Evolutionary conservation across 2,797 vertebrate species (phyloP), one percentile per base, ranked within the genome.

Genomic region (Chromis chromis): DNA sequence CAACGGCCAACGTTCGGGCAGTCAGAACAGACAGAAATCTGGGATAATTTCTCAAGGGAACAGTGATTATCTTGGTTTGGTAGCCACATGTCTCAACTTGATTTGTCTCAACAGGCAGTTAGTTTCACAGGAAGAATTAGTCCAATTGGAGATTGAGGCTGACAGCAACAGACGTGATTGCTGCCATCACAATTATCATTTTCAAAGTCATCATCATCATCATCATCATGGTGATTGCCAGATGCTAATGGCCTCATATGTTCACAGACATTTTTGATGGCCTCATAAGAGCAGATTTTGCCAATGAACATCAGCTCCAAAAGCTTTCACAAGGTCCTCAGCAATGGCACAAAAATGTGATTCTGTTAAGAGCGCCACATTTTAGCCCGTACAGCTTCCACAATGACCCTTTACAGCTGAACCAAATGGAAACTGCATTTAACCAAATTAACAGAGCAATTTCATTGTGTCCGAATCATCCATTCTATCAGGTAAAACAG

Each of bases 121-220:
- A 60, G 65, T 63, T 80, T 81, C 65, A 55, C 79, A 76, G 75
- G 39, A 39, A 62, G 24, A 73, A 82, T 76, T 54, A 57, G 57
- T 55, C 74, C 48, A 76, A 52, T 21, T 25, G 27, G 27, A 74
- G 52, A 75, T 39, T 19, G 49, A 56, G 33, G 25, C 44, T 53
- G 54, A 67, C 56, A 55, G 40, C 39, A 19, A 63, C 27, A 8
- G 40, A 8, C 10, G 2, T 22, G 14, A 86, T 61, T 60, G 50
- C 53, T 64, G 56, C 76, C 54, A 70, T 72, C 56, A 68, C 78
- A 48, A 83, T 84, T 13, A 62, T 81, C 19, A 65, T 74, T 78
- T 71, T 68, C 67, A 64, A 36, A 40, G 55, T 59, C 53, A 66
- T 79, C 25, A 62, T 71, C n/a, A n/a, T n/a, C 31, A 55, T 33